Evolutionary conservation across 2,888 invertebrate genomes (phyloP).

Genomic region (Caradrina kadenii): DNA sequence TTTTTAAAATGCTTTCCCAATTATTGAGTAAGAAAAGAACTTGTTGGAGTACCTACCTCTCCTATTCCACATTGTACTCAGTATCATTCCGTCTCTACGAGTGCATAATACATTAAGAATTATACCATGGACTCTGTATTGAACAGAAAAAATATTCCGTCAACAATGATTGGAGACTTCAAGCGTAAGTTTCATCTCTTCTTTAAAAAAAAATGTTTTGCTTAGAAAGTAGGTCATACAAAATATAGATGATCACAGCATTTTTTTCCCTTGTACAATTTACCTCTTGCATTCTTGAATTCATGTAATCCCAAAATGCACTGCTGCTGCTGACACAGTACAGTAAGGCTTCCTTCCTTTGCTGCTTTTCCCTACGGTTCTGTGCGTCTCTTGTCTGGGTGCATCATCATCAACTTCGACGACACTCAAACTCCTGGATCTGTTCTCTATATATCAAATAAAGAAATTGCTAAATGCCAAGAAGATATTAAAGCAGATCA

Average conservation of each 20-base stretch:
- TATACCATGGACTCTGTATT: neutral
- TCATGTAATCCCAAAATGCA: neutral
- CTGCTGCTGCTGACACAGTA: neutral
- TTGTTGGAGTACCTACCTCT: neutral
- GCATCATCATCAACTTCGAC: neutral
- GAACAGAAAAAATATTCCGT: slow-evolving; percentile 2
- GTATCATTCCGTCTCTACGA: neutral
- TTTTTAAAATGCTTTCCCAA: slow-evolving; percentile 22
- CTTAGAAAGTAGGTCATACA: too few species aligned
- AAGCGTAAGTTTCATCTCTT: neutral
- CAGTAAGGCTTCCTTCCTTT: neutral
- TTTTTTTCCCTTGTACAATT: too few species aligned
- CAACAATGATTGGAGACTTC: neutral
- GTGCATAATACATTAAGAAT: neutral
- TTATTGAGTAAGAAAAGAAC: slow-evolving; percentile 3
- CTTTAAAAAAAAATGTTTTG: too few species aligned
- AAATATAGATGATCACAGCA: too few species aligned
- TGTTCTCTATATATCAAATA: neutral
- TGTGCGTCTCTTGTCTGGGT: too few species aligned
- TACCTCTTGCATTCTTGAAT: too few species aligned
- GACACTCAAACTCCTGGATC: neutral
- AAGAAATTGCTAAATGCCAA: neutral
- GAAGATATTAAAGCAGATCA: slow-evolving; percentile 18
- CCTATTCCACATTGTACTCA: neutral
- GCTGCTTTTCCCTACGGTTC: neutral